A percentile compares a stretch with the other conserved stretches of the same genome.
Evolutionary conservation across 37 sponge, comb jelly and placozoan species (phyloP).

Genomic region (Halichondria panicea): DNA sequence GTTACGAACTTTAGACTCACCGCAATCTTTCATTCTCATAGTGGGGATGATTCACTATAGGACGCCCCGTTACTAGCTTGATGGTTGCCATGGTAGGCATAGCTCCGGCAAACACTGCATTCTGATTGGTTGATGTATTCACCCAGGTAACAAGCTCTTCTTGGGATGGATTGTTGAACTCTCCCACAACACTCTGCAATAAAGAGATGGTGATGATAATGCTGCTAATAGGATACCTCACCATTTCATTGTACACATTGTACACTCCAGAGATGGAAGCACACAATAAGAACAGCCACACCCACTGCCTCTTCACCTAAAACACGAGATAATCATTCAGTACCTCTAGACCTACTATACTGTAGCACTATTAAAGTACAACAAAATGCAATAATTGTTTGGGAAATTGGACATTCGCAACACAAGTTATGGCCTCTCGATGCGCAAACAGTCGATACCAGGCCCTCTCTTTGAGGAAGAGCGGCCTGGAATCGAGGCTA

Average conservation of each 20-base stretch:
- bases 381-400: no score
- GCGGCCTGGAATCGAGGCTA: no score
- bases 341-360: no score
- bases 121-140: neutral
- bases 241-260: no score
- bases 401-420: no score
- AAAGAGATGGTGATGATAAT: neutral
- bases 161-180: constrained; percentile 75
- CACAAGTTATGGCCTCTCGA: no score
- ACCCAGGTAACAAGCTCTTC: constrained; percentile 85
- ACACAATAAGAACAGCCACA: constrained; percentile 3
- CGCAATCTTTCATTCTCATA: constrained; percentile 80
- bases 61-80: constrained; percentile 72
- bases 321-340: no score
- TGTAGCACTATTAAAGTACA: no score
- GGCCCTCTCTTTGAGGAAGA: no score
- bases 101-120: constrained; percentile 93
- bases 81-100: constrained; percentile 92
- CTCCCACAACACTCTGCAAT: constrained; percentile 65
- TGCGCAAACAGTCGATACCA: no score
- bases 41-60: constrained; percentile 96
- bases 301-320: constrained; percentile 34
- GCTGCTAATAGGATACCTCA: neutral
- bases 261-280: no score
- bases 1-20: constrained; percentile 8